These are phyloP conservation scores for Neelides sp. DNA, from an alignment of 1,140 invertebrate genomes.

Conservation along the genomic window DNA sequence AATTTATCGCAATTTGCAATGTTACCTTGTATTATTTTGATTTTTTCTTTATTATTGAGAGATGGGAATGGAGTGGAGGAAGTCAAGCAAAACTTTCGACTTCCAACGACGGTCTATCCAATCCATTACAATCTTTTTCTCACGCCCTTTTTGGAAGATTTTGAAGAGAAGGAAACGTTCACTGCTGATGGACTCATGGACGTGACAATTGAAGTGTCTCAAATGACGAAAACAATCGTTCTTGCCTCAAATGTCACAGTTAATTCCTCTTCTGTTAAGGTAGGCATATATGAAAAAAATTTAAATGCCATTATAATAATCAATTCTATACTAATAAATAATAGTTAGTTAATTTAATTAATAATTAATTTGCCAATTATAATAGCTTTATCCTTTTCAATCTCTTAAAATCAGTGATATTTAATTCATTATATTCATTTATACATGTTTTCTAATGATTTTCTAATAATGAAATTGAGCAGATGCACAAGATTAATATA, in stretches of 20 bases:
- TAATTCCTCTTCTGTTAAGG: slow-evolving; percentile 9
- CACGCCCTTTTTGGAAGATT: slow-evolving; percentile 13
- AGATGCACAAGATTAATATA: too few species aligned
- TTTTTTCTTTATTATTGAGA: too few species aligned
- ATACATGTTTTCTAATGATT: neutral
- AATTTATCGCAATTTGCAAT: too few species aligned
- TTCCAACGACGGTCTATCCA: slow-evolving; percentile 5
- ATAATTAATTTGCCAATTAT: too few species aligned
- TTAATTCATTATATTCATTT: neutral
- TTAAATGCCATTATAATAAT: too few species aligned
- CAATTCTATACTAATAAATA: too few species aligned
- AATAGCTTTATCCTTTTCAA: too few species aligned
- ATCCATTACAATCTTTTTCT: slow-evolving; percentile 3
- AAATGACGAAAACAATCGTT: slow-evolving; percentile 2
- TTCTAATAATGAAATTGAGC: neutral
- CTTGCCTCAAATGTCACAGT: slow-evolving; percentile 18
- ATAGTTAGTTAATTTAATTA: neutral
- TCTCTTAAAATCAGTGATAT: too few species aligned
- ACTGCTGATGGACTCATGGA: slow-evolving; percentile 6
- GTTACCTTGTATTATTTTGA: neutral
- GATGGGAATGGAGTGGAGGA: neutral
- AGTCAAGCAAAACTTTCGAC: slow-evolving; percentile 1
- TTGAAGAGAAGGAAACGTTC: slow-evolving; percentile 7
- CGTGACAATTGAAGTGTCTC: slow-evolving; percentile 6
- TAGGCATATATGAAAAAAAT: neutral